phyloP scores from a whole-genome alignment of 2,888 invertebrate species.

The Epistrophe eligans region DNA sequence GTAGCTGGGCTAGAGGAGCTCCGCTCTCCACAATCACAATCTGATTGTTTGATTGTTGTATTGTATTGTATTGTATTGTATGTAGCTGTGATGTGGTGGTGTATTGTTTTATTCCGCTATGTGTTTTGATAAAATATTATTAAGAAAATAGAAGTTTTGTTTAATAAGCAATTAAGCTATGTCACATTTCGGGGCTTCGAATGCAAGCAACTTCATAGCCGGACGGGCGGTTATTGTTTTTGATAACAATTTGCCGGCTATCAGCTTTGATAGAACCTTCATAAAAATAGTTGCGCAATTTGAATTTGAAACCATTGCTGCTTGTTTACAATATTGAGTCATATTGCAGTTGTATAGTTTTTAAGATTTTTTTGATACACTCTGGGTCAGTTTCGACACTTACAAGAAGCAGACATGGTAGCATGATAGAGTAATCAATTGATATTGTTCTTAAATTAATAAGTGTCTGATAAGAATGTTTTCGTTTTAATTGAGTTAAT shows the following conservation, averaged over 20 bases:
- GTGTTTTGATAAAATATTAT: conserved; percentile 32
- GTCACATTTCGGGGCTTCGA: conserved; percentile 36
- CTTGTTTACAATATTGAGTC: background rate
- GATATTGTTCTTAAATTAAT: conserved; percentile 9
- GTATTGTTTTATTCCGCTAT: conserved; percentile 39
- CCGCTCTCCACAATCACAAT: conserved; percentile 55
- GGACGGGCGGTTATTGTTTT: conserved; percentile 31
- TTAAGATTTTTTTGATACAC: conserved; percentile 10
- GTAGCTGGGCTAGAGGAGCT: conserved; percentile 40
- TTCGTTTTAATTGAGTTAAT: background rate
- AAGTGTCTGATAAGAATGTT: conserved; percentile 23
- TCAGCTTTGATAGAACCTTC: conserved; percentile 22
- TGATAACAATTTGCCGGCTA: conserved; percentile 48
- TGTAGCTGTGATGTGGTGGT: background rate
- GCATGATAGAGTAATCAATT: background rate
- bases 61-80: no score
- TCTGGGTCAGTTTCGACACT: conserved; percentile 4
- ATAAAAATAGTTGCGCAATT: conserved; percentile 18
- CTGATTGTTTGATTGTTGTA: conserved; percentile 22
- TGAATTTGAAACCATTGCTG: background rate
- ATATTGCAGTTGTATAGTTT: background rate
- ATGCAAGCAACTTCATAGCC: background rate
- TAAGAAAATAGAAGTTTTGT: conserved; percentile 44
- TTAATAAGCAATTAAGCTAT: conserved; percentile 28
- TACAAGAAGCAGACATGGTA: background rate